phyloP scores from a whole-genome alignment of 2,113 vertebrate genomes.

The Thunnus thynnus region DNA sequence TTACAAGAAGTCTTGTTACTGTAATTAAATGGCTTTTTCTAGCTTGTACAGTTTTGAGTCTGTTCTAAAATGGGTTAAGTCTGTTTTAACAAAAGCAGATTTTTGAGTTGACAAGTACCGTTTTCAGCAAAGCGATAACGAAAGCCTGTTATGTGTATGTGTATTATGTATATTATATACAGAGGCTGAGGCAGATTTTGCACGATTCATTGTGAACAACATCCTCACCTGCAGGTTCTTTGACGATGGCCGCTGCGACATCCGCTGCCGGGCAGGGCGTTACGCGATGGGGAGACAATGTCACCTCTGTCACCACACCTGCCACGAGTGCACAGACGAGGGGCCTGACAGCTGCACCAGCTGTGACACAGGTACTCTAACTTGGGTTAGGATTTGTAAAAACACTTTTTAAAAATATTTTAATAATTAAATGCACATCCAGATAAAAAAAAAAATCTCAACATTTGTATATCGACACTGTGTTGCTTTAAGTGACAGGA shows the following conservation, averaged over 20 bases:
- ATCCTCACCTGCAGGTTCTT: constrained; percentile 84
- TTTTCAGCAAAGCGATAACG: neutral
- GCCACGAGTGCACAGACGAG: constrained; percentile 88
- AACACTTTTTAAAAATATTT: neutral
- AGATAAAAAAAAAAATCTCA: neutral
- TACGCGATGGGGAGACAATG: constrained; percentile 86
- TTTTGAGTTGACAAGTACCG: too few species aligned
- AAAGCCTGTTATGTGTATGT: neutral
- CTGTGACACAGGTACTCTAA: constrained; percentile 88
- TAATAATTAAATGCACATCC: neutral
- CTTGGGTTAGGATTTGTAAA: neutral
- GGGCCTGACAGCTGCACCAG: constrained; percentile 89
- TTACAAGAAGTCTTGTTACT: too few species aligned
- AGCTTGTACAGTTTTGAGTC: too few species aligned
- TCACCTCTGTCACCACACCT: constrained; percentile 91
- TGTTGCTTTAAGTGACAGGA: neutral
- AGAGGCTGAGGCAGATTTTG: neutral
- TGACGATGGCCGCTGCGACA: constrained; percentile 86
- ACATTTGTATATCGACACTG: neutral
- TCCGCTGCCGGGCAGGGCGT: constrained; percentile 85
- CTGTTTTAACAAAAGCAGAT: too few species aligned
- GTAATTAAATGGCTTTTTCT: too few species aligned
- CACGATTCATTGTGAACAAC: neutral
- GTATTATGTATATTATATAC: neutral
- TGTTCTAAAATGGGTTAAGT: too few species aligned